These are phyloP conservation scores for Mellivora capensis DNA, from an alignment of 2,113 vertebrate genomes.

Conservation along the genomic window DNA sequence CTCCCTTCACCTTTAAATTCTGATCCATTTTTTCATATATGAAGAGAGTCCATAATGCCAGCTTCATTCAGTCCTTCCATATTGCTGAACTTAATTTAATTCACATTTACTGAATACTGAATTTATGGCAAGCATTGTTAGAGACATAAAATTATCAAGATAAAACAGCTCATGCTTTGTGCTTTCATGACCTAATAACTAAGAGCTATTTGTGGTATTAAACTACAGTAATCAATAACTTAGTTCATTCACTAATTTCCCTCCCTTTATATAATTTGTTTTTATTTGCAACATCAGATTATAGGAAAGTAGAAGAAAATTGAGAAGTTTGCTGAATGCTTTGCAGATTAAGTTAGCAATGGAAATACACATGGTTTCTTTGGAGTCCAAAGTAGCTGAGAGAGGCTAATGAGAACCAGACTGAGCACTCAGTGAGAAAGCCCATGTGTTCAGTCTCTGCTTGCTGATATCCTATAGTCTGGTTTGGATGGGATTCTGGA, in stretches of 20 bases:
- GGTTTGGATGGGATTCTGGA: neutral
- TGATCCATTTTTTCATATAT: neutral
- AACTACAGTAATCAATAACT: neutral
- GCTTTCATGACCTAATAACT: neutral
- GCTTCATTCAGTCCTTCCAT: neutral
- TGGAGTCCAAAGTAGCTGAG: neutral
- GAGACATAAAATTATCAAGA: neutral
- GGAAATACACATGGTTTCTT: slow-evolving; percentile 42
- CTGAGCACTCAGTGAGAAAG: neutral
- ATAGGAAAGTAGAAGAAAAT: neutral
- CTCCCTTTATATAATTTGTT: neutral
- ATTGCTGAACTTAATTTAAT: neutral
- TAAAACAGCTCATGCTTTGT: neutral
- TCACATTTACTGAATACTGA: neutral
- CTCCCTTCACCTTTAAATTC: neutral
- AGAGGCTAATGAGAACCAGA: neutral
- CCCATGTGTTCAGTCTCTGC: neutral
- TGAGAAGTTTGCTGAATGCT: neutral
- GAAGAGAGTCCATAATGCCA: neutral
- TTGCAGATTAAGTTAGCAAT: slow-evolving; percentile 20
- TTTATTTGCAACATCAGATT: neutral
- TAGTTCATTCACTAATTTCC: neutral
- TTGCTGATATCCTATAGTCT: neutral
- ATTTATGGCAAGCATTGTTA: neutral
- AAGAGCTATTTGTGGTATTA: neutral